phyloP scores from a whole-genome alignment of 2,797 vertebrate genomes.

The Nasua narica region DNA sequence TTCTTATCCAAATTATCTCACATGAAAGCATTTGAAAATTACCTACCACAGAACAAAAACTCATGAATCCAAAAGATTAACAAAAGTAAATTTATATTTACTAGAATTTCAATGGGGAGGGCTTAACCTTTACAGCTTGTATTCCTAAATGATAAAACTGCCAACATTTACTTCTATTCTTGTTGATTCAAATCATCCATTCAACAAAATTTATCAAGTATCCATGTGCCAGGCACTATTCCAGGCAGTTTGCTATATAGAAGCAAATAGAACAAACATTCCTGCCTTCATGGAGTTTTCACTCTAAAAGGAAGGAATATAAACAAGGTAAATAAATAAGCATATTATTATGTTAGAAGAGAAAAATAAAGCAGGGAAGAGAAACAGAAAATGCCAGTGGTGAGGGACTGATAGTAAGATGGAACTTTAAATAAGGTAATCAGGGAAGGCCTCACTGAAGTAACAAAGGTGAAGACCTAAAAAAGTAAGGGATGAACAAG shows the following conservation, averaged over 20 bases:
- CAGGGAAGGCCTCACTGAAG: neutral
- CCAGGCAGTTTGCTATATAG: neutral
- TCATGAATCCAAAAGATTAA: neutral
- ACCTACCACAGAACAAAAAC: constrained; percentile 11
- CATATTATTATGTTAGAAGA: neutral
- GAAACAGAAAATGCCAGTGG: neutral
- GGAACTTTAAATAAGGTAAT: neutral
- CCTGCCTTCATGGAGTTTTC: neutral
- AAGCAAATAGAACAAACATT: neutral
- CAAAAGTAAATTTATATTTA: constrained; percentile 7
- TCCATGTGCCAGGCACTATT: neutral
- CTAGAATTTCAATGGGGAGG: neutral
- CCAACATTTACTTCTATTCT: constrained; percentile 27
- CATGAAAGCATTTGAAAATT: constrained; percentile 19
- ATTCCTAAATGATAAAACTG: neutral
- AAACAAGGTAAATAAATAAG: neutral
- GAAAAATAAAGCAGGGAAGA: neutral
- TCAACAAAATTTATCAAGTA: neutral
- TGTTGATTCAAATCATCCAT: constrained; percentile 7
- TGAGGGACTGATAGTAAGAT: neutral
- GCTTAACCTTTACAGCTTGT: neutral
- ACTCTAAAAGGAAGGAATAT: neutral
- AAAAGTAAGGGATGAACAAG: neutral
- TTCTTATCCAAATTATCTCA: constrained; percentile 27
- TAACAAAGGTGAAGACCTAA: neutral